Evolutionary conservation across 2,113 vertebrate species (phyloP).

Genomic region (Pithys albifrons): DNA sequence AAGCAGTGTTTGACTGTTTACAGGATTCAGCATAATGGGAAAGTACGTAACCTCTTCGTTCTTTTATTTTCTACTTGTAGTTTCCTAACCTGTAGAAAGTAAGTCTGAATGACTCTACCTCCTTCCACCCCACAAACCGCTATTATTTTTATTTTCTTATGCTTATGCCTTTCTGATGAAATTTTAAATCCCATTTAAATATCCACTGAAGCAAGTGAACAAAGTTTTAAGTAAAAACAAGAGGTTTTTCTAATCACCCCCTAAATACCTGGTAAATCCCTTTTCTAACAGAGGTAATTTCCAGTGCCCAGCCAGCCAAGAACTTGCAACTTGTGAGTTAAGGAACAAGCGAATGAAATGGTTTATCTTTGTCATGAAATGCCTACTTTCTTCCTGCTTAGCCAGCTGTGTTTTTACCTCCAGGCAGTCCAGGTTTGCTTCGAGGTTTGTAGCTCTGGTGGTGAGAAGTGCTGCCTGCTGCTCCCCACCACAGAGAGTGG

Average conservation of each 20-base stretch:
- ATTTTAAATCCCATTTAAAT: not conserved
- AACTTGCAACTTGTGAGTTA: not conserved
- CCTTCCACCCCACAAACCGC: not conserved
- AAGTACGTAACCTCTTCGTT: not conserved
- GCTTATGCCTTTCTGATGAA: not conserved
- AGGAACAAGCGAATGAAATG: not conserved
- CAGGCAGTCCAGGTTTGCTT: not conserved
- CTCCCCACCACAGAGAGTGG: not conserved
- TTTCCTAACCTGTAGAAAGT: not conserved
- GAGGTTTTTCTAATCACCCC: not conserved
- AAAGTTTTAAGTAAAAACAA: not conserved
- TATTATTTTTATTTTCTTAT: not conserved
- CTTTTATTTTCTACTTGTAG: not conserved
- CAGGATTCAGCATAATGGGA: not conserved
- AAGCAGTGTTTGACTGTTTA: not conserved
- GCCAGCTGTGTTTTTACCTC: not conserved
- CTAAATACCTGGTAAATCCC: not conserved
- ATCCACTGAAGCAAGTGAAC: not conserved
- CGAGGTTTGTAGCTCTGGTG: fast-evolving
- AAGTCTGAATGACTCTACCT: not conserved
- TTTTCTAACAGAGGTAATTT: not conserved
- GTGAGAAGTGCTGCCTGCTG: not conserved
- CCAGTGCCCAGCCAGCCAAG: not conserved
- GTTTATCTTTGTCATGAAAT: not conserved
- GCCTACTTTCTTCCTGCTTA: not conserved